These are phyloP conservation scores for Montifringilla adamsi DNA, from an alignment of 2,113 vertebrate genomes.

Conservation along the genomic window DNA sequence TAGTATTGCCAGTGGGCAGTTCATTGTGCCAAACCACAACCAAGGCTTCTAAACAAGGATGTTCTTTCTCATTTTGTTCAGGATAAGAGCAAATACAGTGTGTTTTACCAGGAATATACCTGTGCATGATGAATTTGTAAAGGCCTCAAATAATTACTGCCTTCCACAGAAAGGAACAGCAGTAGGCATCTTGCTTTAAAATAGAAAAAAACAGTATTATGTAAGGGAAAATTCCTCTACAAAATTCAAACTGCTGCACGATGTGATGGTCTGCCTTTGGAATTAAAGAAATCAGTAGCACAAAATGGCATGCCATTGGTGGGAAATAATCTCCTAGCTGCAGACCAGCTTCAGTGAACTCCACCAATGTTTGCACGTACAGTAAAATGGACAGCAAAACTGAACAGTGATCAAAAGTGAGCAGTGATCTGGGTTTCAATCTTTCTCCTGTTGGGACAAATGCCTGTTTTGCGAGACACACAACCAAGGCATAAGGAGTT, in stretches of 20 bases:
- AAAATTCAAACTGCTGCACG: background rate
- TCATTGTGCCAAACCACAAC: constrained; percentile 1
- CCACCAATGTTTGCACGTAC: background rate
- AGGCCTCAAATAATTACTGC: background rate
- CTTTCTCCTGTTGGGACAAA: background rate
- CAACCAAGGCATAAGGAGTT: background rate
- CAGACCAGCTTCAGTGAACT: background rate
- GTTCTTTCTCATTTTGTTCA: background rate
- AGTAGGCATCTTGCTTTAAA: background rate
- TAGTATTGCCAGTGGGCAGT: background rate
- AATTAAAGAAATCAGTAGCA: background rate
- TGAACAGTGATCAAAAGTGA: background rate
- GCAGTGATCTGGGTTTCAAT: background rate
- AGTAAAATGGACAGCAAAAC: background rate
- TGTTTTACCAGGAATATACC: background rate
- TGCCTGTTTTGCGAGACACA: background rate
- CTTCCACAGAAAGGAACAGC: background rate
- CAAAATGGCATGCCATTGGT: background rate
- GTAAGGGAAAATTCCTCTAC: background rate
- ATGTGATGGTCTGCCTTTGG: background rate
- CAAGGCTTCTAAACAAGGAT: background rate
- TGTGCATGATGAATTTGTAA: background rate
- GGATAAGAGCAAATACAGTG: background rate
- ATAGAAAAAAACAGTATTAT: background rate
- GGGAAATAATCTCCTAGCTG: background rate